Evolutionary conservation across 1,140 invertebrate genomes (phyloP), one percentile per base, ranked within the genome.

Genomic region (Ectropis grisescens): DNA sequence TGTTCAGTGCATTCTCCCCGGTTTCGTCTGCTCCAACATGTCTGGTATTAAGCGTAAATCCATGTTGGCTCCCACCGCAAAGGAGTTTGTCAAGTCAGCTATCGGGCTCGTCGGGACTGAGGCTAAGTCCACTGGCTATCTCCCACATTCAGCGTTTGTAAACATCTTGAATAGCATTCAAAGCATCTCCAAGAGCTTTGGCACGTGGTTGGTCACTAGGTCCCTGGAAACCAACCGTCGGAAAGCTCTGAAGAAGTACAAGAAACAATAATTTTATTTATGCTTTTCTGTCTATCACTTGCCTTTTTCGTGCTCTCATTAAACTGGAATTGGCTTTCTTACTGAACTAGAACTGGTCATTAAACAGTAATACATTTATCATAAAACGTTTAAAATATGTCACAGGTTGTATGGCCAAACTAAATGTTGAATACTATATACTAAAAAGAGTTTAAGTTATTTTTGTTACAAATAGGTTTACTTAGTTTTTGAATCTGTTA

Each of bases 1-100:
- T 9, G 84, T 96, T 2, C 93, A 98, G 82, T 93, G 91, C 60
- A 82, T 98, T 1, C 68, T 91, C 27, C 96, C 96, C 0, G 94
- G 93, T 11, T 94, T 92, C 52, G 95, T 98, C 0, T 92, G 93
- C 2, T 70, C 95, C 0, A 97, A 97, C 53, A 94, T 98, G 94
- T 92, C 93, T 11, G 93, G 92, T 58, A 93, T 97, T 35, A 87
- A 88, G 19, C 89, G 87, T 44, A 81, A 92, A n/a, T 90, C 89
- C 1, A 86, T 92, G 68, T 89, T 93, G 80, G 90, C 90, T 8
- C 96, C 95, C 0, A 87, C 88, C 0, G 89, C 95, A 0, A 84
- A 88, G 1, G 85, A 83, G 8, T 98, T 90, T 79, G 95, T 96
- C 2, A 83, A 87, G 31, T 85, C 88, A 1, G 89, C 94, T 0